Conservation (phyloP, 2,888 invertebrate species). For the Troglohyphantes excavatus region DNA sequence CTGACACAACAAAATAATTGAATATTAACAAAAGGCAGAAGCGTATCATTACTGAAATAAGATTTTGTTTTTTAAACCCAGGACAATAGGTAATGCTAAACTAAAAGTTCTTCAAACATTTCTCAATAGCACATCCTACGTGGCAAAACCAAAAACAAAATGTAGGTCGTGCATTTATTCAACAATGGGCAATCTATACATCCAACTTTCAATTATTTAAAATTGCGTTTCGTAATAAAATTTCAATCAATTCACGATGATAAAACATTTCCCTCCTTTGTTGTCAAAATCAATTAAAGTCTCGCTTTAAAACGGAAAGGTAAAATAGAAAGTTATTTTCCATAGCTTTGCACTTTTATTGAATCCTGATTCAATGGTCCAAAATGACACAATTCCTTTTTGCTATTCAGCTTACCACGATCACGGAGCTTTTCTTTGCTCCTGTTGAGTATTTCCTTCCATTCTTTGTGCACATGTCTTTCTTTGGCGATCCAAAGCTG, state of each 20-base stretch:
- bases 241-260: slow-evolving; percentile 3
- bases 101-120: background rate
- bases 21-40: background rate
- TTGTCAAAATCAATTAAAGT: background rate
- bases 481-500: background rate
- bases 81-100: background rate
- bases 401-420: too few species aligned
- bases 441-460: background rate
- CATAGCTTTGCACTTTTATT: too few species aligned
- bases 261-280: background rate
- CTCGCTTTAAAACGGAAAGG: background rate
- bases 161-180: background rate
- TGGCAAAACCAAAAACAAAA: background rate
- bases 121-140: background rate
- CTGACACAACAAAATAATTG: too few species aligned
- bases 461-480: background rate
- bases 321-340: too few species aligned
- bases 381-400: too few species aligned
- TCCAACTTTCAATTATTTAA: background rate
- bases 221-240: background rate
- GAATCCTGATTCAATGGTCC: too few species aligned
- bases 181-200: background rate
- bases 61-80: background rate
- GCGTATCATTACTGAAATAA: background rate
- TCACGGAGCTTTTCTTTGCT: background rate